phyloP scores from a whole-genome alignment of 1,140 invertebrate genomes.

The Wasmannia auropunctata region DNA sequence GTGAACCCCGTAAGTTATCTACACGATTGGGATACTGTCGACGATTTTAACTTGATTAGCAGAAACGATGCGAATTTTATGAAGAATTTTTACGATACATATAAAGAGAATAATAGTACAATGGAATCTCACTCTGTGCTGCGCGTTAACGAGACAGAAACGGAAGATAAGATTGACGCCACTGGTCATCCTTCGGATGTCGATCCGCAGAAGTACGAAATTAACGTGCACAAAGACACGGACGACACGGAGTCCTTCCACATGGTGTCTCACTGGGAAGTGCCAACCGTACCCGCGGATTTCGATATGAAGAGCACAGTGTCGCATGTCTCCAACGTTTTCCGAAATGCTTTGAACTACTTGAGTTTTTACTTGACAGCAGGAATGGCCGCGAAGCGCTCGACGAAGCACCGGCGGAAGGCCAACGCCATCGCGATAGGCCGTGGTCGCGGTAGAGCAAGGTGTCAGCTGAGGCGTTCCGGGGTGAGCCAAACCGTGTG shows the following conservation, averaged over 20 bases:
- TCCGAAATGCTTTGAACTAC: slow-evolving; percentile 55
- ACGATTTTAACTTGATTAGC: background rate
- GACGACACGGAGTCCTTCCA: background rate
- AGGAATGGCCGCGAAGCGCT: slow-evolving; percentile 45
- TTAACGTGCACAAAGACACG: background rate
- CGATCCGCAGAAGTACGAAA: background rate
- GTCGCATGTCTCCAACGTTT: slow-evolving; percentile 47
- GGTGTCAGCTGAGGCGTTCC: slow-evolving; percentile 73
- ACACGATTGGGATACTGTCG: background rate
- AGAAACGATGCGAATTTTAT: background rate
- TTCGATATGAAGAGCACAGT: background rate
- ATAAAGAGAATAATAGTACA: background rate
- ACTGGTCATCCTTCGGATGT: background rate
- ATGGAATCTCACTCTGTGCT: slow-evolving; percentile 30
- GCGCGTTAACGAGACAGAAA: background rate
- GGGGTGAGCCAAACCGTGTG: slow-evolving; percentile 77
- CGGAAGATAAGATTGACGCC: background rate
- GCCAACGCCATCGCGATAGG: slow-evolving; percentile 63
- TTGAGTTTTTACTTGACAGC: slow-evolving; percentile 32
- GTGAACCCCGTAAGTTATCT: too few relatives aligned
- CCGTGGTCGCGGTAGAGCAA: slow-evolving; percentile 71
- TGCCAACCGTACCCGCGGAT: background rate
- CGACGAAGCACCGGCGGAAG: slow-evolving; percentile 61
- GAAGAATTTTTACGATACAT: slow-evolving; percentile 16
- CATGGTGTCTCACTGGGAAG: background rate